Conservation (phyloP, 2,797 vertebrate species). For the Leontocebus nigricollis region DNA sequence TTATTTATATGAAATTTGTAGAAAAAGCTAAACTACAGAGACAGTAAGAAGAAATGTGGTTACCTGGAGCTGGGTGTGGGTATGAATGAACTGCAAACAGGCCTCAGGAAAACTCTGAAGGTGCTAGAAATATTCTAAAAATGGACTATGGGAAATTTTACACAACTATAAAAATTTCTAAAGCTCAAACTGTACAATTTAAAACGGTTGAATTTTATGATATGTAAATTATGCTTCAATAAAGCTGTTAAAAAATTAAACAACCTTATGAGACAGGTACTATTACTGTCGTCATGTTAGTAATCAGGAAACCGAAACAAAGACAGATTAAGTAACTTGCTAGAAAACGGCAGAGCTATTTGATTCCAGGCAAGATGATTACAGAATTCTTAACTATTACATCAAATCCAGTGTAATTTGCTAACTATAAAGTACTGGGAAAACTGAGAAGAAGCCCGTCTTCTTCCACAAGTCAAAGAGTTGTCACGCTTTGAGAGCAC, state of each 20-base stretch:
- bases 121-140: neutral
- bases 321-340: neutral
- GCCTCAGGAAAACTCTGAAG: neutral
- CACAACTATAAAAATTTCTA: neutral
- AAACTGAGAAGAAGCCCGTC: neutral
- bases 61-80: neutral
- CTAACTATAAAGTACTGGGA: neutral
- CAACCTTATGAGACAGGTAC: neutral
- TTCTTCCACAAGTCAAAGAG: too few relatives aligned
- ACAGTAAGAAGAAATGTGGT: neutral
- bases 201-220: neutral
- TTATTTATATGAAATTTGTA: neutral
- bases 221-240: neutral
- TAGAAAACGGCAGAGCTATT: neutral
- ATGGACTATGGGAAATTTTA: neutral
- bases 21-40: neutral
- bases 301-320: neutral
- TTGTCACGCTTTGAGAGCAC: rapidly evolving
- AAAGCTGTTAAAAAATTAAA: neutral
- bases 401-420: neutral
- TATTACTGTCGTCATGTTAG: neutral
- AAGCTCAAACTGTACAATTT: neutral
- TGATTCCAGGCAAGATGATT: neutral
- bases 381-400: neutral
- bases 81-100: neutral